Evolutionary conservation across 2,888 invertebrate species (phyloP).

Genomic region (Euphydryas editha): DNA sequence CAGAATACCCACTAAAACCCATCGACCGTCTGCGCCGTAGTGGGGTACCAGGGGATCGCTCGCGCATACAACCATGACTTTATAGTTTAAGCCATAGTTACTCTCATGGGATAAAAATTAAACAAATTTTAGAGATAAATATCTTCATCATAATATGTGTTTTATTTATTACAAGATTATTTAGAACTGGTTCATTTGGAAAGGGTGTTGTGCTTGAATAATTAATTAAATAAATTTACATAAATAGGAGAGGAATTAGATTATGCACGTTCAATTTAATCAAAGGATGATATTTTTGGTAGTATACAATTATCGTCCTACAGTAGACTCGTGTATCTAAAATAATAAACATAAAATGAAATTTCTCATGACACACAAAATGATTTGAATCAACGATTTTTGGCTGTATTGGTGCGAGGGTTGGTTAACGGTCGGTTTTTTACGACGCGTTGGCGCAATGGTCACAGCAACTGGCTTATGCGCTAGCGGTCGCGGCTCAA

Average conservation of each 20-base stretch:
- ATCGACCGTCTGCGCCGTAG: too few relatives aligned
- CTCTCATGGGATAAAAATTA: constrained; percentile 15
- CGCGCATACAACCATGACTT: too few relatives aligned
- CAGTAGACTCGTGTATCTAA: too few relatives aligned
- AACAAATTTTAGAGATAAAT: constrained; percentile 22
- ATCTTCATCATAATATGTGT: constrained; percentile 12
- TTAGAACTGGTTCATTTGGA: constrained; percentile 22
- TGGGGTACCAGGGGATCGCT: too few relatives aligned
- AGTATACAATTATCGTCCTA: background rate
- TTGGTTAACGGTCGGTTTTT: too few relatives aligned
- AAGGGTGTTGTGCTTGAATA: constrained; percentile 27
- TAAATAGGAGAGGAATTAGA: constrained; percentile 17
- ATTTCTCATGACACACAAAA: background rate
- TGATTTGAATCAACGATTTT: too few relatives aligned
- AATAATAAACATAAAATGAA: background rate
- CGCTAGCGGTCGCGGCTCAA: too few relatives aligned
- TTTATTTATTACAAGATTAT: constrained; percentile 26
- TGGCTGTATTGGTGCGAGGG: too few relatives aligned
- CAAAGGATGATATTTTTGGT: background rate
- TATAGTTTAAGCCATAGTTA: background rate
- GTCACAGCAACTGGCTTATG: too few relatives aligned
- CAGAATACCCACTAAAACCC: too few relatives aligned
- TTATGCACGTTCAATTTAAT: background rate
- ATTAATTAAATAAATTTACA: constrained; percentile 34
- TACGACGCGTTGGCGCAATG: too few relatives aligned